These are phyloP conservation scores for Oreonectes daqikongensis DNA, from an alignment of 2,797 vertebrate genomes.

Conservation along the genomic window DNA sequence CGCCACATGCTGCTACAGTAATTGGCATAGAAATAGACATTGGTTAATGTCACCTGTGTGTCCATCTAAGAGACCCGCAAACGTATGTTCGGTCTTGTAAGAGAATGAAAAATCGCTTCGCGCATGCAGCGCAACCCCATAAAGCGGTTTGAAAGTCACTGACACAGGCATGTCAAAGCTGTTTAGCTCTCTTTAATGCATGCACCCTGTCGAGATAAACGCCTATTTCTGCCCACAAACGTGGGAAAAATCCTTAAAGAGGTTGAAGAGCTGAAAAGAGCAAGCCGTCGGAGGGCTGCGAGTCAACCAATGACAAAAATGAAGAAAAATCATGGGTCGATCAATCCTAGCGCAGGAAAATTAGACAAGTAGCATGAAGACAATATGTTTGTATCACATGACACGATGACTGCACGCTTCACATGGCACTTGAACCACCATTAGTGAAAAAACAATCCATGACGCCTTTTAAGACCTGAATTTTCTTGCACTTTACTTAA, in stretches of 20 bases:
- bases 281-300: conserved; percentile 5
- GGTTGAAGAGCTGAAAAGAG: conserved; percentile 1
- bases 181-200: conserved; percentile 51
- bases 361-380: conserved; percentile 13
- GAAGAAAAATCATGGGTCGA: background rate
- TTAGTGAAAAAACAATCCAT: background rate
- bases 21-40: conserved; percentile 23
- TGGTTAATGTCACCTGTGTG: conserved; percentile 29
- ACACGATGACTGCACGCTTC: conserved; percentile 11
- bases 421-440: background rate
- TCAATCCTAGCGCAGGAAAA: background rate
- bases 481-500: background rate
- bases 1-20: conserved; percentile 4
- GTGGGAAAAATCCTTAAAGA: conserved; percentile 40
- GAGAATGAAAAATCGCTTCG: conserved; percentile 32
- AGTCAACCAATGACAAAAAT: conserved; percentile 4
- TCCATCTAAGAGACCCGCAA: conserved; percentile 26
- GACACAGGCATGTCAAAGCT: conserved; percentile 49
- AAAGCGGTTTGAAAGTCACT: conserved; percentile 37
- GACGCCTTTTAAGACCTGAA: background rate
- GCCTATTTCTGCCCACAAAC: conserved; percentile 34
- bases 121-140: conserved; percentile 29
- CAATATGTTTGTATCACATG: conserved; percentile 22
- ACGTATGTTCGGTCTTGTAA: conserved; percentile 1
- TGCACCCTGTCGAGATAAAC: conserved; percentile 50